These are phyloP conservation scores for Phaenicophaeus curvirostris DNA, from an alignment of 2,797 vertebrate genomes.

Conservation along the genomic window DNA sequence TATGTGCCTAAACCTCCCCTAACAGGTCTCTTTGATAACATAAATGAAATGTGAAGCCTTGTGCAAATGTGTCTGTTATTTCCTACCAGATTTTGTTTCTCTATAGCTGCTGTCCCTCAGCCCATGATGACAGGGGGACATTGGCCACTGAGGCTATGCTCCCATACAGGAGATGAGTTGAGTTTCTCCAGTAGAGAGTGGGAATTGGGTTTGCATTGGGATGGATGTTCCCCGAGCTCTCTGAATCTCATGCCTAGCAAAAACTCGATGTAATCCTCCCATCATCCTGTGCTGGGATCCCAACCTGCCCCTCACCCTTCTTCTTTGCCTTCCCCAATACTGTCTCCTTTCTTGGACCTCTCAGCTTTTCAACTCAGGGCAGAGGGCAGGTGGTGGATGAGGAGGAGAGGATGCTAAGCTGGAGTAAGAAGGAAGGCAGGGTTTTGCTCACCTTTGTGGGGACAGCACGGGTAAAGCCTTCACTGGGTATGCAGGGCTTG, in stretches of 20 bases:
- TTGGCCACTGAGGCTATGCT: not conserved
- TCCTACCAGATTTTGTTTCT: not conserved
- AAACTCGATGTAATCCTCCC: not conserved
- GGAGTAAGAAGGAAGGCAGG: not conserved
- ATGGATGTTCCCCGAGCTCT: not conserved
- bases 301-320: not conserved
- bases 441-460: accelerated
- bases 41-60: not conserved
- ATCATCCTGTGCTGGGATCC: not conserved
- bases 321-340: not conserved
- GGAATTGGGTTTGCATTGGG: not conserved
- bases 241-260: not conserved
- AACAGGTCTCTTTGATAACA: not conserved
- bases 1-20: not conserved
- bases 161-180: not conserved
- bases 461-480: too few species aligned
- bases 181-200: not conserved
- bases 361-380: not conserved
- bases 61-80: not conserved
- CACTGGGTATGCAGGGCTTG: too few species aligned
- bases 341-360: not conserved
- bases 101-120: not conserved
- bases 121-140: not conserved
- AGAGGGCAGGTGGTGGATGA: not conserved
- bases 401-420: not conserved